Evolutionary conservation across 2,888 invertebrate species (phyloP).

Genomic region (Acronicta leporina): DNA sequence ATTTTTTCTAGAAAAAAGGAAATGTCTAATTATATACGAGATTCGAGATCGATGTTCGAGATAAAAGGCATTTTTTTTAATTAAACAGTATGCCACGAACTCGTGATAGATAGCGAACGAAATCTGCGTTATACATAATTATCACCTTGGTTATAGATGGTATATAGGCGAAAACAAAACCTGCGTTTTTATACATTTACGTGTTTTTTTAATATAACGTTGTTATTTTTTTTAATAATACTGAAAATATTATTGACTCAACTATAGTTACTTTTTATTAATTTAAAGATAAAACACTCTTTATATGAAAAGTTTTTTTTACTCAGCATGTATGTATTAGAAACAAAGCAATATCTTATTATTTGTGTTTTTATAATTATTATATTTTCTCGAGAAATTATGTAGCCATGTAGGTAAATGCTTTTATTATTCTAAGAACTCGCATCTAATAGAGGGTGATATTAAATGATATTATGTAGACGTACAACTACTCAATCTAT

Average conservation of each 20-base stretch:
- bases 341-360: not conserved
- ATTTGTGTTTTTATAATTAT: not conserved
- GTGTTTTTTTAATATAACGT: too few relatives aligned
- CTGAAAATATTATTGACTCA: not conserved
- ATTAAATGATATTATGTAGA: not conserved
- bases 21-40: too few relatives aligned
- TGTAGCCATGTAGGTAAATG: too few relatives aligned
- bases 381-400: not conserved
- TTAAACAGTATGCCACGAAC: too few relatives aligned
- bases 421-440: not conserved
- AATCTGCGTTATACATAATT: too few relatives aligned
- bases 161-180: too few relatives aligned
- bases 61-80: too few relatives aligned
- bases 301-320: not conserved
- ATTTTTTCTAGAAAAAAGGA: slow-evolving; percentile 74
- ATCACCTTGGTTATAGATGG: too few relatives aligned
- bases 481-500: not conserved
- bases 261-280: not conserved
- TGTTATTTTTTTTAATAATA: not conserved
- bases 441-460: not conserved
- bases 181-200: too few relatives aligned
- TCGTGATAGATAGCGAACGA: too few relatives aligned
- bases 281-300: not conserved
- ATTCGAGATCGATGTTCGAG: too few relatives aligned
- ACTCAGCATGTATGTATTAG: not conserved